Evolutionary conservation across 2,888 invertebrate genomes (phyloP).

Genomic region (Branchinecta sandiegonensis): DNA sequence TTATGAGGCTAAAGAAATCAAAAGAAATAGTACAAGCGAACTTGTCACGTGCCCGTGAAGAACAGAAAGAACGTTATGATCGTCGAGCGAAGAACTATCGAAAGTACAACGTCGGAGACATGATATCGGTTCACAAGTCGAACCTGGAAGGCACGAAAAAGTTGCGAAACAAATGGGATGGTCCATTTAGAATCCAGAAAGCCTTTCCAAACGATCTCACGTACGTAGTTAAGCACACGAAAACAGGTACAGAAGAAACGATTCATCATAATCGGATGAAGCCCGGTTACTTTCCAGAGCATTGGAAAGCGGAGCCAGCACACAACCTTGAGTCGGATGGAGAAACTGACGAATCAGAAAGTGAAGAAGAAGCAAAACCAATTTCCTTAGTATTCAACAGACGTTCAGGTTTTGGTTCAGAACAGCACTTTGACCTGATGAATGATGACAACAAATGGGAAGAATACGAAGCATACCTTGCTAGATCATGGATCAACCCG

Average conservation of each 20-base stretch:
- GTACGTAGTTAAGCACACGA: conserved; percentile 1
- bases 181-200: conserved; percentile 1
- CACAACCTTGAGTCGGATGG: neutral
- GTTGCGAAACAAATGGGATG: neutral
- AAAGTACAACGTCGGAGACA: neutral
- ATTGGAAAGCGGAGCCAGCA: neutral
- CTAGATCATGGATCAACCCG: neutral
- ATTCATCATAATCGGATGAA: conserved; percentile 12
- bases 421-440: neutral
- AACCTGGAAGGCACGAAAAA: conserved; percentile 5
- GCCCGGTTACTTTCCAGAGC: neutral
- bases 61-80: conserved; percentile 9
- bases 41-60: neutral
- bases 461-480: too few relatives aligned
- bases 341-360: too few relatives aligned
- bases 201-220: neutral
- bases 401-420: too few relatives aligned
- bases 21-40: neutral
- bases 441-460: too few relatives aligned
- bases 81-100: neutral
- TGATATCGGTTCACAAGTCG: neutral
- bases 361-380: too few relatives aligned
- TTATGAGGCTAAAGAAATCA: neutral
- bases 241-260: conserved; percentile 1
- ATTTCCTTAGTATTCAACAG: too few relatives aligned